phyloP scores from a whole-genome alignment of 2,888 invertebrate species.

The Metopia argyrocephala region DNA sequence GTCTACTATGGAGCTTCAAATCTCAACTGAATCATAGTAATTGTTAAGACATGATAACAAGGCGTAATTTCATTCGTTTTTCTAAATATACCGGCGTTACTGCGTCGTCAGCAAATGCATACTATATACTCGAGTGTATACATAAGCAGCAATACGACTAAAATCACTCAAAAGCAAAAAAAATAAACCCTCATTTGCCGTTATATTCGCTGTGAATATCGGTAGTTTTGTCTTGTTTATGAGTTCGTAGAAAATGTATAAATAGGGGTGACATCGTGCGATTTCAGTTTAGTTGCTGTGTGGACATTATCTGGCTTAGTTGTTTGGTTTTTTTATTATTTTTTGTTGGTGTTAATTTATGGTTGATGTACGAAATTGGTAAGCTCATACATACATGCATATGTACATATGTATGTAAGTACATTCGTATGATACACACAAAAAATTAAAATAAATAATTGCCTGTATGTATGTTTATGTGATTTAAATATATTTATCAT shows the following conservation, averaged over 20 bases:
- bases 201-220: constrained; percentile 59
- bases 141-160: constrained; percentile 14
- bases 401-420: neutral
- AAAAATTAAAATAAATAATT: no score
- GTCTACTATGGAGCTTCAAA: constrained; percentile 57
- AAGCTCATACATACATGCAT: no score
- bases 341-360: neutral
- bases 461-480: no score
- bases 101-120: neutral
- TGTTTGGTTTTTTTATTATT: neutral
- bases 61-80: constrained; percentile 36
- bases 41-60: constrained; percentile 49
- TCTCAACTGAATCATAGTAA: constrained; percentile 59
- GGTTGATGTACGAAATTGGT: no score
- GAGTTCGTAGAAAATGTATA: constrained; percentile 38
- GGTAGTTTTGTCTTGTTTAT: constrained; percentile 24
- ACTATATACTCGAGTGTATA: no score
- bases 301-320: neutral
- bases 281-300: constrained; percentile 33
- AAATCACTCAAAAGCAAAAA: constrained; percentile 38
- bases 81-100: neutral
- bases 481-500: no score
- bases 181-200: constrained; percentile 14
- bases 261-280: constrained; percentile 44
- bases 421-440: no score